Evolutionary conservation across 2,113 vertebrate species (phyloP).

Genomic region (Aegithalos caudatus): DNA sequence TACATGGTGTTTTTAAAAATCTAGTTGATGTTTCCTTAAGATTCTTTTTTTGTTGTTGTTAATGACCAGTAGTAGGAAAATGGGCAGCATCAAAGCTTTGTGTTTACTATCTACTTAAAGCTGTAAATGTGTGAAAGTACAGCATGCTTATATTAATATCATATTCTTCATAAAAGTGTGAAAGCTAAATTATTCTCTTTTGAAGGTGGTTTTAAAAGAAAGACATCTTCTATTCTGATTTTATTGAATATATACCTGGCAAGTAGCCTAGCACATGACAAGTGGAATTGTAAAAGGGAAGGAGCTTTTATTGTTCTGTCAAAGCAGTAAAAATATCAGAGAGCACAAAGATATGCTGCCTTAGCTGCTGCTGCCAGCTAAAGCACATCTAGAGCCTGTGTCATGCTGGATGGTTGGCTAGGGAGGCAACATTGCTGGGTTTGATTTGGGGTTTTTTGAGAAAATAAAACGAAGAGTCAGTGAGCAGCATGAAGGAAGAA

Average conservation of each 20-base stretch:
- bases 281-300: neutral
- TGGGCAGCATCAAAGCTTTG: neutral
- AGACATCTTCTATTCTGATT: neutral
- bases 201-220: neutral
- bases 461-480: neutral
- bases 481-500: neutral
- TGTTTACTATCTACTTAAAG: neutral
- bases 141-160: neutral
- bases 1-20: neutral
- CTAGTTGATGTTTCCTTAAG: neutral
- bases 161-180: neutral
- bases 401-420: accelerated
- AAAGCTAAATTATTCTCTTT: neutral
- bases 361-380: neutral
- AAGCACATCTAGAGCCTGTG: neutral
- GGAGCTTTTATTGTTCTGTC: neutral
- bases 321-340: neutral
- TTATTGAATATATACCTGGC: neutral
- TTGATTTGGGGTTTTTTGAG: neutral
- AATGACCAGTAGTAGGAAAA: neutral
- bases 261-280: neutral
- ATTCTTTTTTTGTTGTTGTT: neutral
- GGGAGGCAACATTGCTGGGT: neutral
- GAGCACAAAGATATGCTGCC: neutral
- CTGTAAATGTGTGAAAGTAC: neutral